Evolutionary conservation across 2,888 invertebrate genomes (phyloP), one percentile per base, ranked within the genome.

Genomic region (Anodontia alba): DNA sequence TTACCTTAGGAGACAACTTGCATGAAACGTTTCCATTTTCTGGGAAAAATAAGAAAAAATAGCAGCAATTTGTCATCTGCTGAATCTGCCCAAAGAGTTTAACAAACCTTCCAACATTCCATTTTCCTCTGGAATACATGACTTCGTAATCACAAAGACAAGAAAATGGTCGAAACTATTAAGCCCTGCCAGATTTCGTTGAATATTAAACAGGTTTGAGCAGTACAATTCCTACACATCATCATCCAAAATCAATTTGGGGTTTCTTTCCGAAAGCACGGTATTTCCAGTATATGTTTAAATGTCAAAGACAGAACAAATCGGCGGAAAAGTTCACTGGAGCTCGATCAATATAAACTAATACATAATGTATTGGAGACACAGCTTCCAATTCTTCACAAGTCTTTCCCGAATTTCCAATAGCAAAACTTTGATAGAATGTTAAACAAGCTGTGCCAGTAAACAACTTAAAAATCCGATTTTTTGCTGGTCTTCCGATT

Each of bases 131-230:
- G 81, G 54, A 42, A 84, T 76, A 76, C 84, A 84, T 84, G 84
- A 74, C 73, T 73, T 76, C 67, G 80, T 80, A 62, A 81, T 73
- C 23, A 81, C 76, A 73, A 78, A 84, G 69, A 84, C 80, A 49
- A 84, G 62, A 81, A 80, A 81, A 68, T 62, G 72, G 42, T 74
- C 76, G 23, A 26, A 69, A 49, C 68, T 62, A 67, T 71, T 78
- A 72, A 57, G 67, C 33, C 68, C 84, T 73, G 84, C 84, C 84
- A 84, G 84, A 84, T 84, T 84, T 80, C 75, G 57, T 36, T 49
- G 76, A 26, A 74, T 54, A 51, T 69, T 36, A 54, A 76, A 51
- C 69, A 68, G 12, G 68, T 49, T 31, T 7, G 15, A 5, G n/a
- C 1, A 3, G 36, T n/a, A 36, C 20, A 69, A 69, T 33, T 51